Evolutionary conservation across 2,888 invertebrate genomes (phyloP), one percentile per base, ranked within the genome.

Genomic region (Cenopis cana): DNA sequence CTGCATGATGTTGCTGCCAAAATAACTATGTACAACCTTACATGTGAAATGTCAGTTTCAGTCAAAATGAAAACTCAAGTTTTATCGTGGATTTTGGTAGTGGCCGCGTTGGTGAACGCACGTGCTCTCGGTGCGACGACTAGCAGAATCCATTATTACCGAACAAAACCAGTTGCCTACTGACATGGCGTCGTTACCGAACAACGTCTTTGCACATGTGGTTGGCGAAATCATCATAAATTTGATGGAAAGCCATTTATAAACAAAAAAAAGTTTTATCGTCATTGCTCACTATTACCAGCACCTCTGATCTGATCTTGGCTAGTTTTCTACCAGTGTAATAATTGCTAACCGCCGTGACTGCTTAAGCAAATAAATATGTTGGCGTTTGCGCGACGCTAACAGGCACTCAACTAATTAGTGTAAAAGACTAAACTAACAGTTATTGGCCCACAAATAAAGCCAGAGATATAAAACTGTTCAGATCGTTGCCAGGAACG

Each of bases 321-420:
- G 64, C 69, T 52, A 14, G 18, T 62, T 64, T 52, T 64, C 67
- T 52, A 17, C 59, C 41, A 41, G 18, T 10, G 18, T 41, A 50
- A 52, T 59, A 54, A 59, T 59, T 17, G 41, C 38, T 33, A 38
- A 17, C 33, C 64, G 17, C 24, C 69, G 65, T 65, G 69, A 59
- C 69, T 56, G 54, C 62, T 52, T 10, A 18, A 36, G n/a, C 62
- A 62, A 52, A 62, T 52, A 62, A 56, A 36, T 56, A 54, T n/a
- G 55, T 50, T 17, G 50, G 11, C 29, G 29, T 24, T 14, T 29
- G 46, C 29, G 24, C 56, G 2, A 38, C 52, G 52, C 57, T 59
- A 65, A 65, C 38, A 65, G 41, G 52, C 38, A 46, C 50, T 14
- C 59, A 12, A 20, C 18, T 70, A 70, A 70, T 70, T 38, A 70